Evolutionary conservation across 2,113 vertebrate genomes (phyloP).

Genomic region (Ceyx margarethae): DNA sequence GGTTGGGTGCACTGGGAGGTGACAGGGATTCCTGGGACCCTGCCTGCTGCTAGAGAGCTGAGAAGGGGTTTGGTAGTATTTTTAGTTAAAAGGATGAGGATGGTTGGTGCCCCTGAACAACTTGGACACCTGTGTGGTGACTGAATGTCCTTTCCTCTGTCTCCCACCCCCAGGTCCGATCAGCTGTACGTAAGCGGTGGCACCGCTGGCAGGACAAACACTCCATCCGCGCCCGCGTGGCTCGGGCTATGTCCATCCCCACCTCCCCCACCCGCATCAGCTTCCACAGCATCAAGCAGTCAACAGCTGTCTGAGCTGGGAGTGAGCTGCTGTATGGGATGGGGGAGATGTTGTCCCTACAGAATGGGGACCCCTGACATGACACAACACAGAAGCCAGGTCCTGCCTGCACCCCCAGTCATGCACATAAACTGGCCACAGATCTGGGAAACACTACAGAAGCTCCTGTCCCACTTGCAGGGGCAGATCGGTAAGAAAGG

Average conservation of each 20-base stretch:
- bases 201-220: slow-evolving; percentile 96
- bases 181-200: slow-evolving; percentile 89
- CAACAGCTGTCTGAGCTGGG: slow-evolving; percentile 60
- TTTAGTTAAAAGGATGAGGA: background rate
- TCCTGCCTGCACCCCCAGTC: background rate
- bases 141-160: background rate
- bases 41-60: accelerated
- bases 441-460: background rate
- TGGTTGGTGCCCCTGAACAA: background rate
- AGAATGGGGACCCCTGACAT: background rate
- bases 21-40: background rate
- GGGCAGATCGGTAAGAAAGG: background rate
- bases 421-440: accelerated
- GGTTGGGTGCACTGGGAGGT: background rate
- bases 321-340: accelerated
- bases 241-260: slow-evolving; percentile 95
- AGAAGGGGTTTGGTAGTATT: background rate
- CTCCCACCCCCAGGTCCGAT: slow-evolving; percentile 81
- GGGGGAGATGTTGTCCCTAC: accelerated
- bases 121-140: accelerated
- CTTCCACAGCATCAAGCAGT: slow-evolving; percentile 99
- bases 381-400: background rate
- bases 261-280: slow-evolving; percentile 94
- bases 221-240: slow-evolving; percentile 86
- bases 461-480: background rate